A percentile compares a stretch with the other conserved stretches of the same genome.
Evolutionary conservation across 2,113 vertebrate species (phyloP).

Genomic region (Dolichotis patagonum): DNA sequence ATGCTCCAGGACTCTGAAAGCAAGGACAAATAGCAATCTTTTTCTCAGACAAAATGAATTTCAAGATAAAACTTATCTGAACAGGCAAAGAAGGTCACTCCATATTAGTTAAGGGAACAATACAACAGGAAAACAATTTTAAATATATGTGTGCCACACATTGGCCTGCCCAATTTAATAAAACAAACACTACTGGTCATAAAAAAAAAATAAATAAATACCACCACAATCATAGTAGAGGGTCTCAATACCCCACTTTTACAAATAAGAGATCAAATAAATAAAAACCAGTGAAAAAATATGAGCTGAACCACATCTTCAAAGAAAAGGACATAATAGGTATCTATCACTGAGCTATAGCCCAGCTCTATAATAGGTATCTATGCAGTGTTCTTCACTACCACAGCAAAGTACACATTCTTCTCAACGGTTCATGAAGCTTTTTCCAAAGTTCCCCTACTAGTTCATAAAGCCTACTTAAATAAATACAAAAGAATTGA

Average conservation of each 20-base stretch:
- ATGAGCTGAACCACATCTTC: background rate
- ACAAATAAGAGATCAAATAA: background rate
- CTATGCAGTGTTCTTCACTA: background rate
- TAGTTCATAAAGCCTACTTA: background rate
- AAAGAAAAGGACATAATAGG: background rate
- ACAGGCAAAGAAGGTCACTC: background rate
- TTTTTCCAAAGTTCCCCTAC: background rate
- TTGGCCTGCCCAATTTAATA: background rate
- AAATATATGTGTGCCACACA: background rate
- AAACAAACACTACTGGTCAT: background rate
- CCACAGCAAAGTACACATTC: background rate
- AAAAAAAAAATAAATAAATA: background rate
- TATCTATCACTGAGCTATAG: background rate
- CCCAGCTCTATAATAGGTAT: background rate
- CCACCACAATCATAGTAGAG: background rate
- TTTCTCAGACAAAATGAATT: background rate
- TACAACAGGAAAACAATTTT: background rate
- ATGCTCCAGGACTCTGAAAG: background rate
- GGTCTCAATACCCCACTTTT: background rate
- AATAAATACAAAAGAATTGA: background rate
- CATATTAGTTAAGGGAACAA: background rate
- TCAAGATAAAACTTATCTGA: background rate
- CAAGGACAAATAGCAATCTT: background rate
- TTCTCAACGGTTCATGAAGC: background rate
- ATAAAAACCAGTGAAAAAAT: background rate